Conservation (phyloP, 2,113 vertebrate genomes). For the Oriolus oriolus region DNA sequence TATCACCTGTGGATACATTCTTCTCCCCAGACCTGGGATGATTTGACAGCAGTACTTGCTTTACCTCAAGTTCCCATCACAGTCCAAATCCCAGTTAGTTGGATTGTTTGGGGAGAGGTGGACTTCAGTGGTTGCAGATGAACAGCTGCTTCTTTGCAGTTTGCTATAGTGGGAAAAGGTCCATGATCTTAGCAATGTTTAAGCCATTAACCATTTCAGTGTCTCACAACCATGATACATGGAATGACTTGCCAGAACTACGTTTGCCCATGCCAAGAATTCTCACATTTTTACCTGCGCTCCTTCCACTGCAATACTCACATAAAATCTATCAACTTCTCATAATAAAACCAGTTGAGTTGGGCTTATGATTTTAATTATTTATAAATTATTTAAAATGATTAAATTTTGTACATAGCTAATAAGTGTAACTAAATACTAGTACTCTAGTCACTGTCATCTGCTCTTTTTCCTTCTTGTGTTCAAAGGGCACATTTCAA, state of each 20-base stretch:
- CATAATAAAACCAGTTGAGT: background rate
- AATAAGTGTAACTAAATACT: background rate
- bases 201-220: background rate
- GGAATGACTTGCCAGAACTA: background rate
- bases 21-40: background rate
- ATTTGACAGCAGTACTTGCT: background rate
- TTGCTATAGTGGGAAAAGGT: background rate
- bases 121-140: background rate
- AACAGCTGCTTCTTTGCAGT: background rate
- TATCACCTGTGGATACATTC: background rate
- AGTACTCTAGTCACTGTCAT: background rate
- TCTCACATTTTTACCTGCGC: background rate
- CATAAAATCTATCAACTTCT: background rate
- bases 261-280: background rate
- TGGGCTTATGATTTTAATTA: background rate
- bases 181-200: background rate
- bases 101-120: background rate
- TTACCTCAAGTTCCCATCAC: background rate
- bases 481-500: background rate
- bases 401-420: background rate
- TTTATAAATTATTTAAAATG: background rate
- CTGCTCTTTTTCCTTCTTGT: background rate
- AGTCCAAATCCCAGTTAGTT: background rate
- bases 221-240: background rate
- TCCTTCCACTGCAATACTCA: background rate